Evolutionary conservation across 2,113 vertebrate species (phyloP), one percentile per base, ranked within the genome.

Genomic region (Chaetops frenatus): DNA sequence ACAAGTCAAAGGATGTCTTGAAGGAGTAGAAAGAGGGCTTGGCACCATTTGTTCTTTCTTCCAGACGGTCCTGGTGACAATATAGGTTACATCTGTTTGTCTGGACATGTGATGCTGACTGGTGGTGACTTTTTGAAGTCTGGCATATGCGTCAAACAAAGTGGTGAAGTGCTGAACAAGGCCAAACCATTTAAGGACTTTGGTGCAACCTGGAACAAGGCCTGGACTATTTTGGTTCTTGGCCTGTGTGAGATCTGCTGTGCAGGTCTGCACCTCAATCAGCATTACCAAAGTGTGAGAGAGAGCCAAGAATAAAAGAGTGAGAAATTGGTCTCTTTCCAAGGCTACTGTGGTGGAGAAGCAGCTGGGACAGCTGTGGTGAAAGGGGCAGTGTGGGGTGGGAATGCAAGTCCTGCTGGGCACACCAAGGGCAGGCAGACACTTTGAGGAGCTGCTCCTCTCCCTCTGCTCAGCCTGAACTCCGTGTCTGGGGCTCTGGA

Each of bases 11-110:
- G 42, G 64, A 77, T 29, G 23, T 56, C 88, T 86, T 83, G 51
- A 78, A 74, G 87, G 38, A 54, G 90, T 70, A 53, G 72, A 78
- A 81, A 67, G 64, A 56, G 62, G 77, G 27, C 56, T 92, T 92
- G 76, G 36, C 47, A 53, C 54, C 31, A 15, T 85, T 95, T 88
- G 60, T 67, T 74, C 48, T 38, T 89, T 50, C 84, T 76, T 91
- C 38, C 62, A 90, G 87, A 79, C 51, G 7, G 56, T 48, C 12
- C 60, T 71, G 67, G 35, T 91, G 85, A 90, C 79, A 80, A 77
- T 73, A 40, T 57, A 85, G 88, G 82, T 74, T 95, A 69, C 88
- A 88, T 96, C 93, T 95, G 79, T 67, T 94, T 5, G 2, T 62
- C 44, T 27, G 82, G 93, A 88, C 5, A 8, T 33, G 61, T 48